These are phyloP conservation scores for Sceloporus tristichus DNA, from an alignment of 2,113 vertebrate species.

Conservation along the genomic window DNA sequence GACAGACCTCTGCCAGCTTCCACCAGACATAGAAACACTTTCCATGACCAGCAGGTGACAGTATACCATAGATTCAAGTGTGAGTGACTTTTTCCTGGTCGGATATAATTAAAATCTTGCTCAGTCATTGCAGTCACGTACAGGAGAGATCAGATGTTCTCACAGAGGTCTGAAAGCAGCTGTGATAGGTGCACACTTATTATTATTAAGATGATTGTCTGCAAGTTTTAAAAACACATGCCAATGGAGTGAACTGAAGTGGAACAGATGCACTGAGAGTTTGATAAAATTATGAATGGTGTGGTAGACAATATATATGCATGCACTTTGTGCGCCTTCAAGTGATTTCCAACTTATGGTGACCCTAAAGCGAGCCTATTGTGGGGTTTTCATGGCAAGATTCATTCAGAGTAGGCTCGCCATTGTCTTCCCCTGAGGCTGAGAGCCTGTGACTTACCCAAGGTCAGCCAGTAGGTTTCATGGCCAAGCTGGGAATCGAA, in stretches of 20 bases:
- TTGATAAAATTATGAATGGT: background rate
- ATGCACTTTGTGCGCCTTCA: too few relatives aligned
- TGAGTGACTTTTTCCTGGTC: constrained; percentile 22
- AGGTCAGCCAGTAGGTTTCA: too few relatives aligned
- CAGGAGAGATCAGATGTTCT: constrained; percentile 15
- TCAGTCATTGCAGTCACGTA: constrained; percentile 10
- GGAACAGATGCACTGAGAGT: background rate
- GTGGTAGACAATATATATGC: too few relatives aligned
- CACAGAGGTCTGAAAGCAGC: background rate
- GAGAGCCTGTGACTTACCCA: too few relatives aligned
- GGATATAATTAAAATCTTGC: constrained; percentile 5
- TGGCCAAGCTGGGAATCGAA: too few relatives aligned
- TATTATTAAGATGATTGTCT: background rate
- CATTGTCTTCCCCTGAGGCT: too few relatives aligned
- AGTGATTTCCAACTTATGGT: too few relatives aligned
- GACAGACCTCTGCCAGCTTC: background rate
- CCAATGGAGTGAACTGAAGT: background rate
- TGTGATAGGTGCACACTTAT: background rate
- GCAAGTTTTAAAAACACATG: background rate
- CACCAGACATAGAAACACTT: background rate
- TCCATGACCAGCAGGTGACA: constrained; percentile 72
- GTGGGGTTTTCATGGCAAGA: too few relatives aligned
- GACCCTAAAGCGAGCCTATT: too few relatives aligned
- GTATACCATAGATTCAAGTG: constrained; percentile 58
- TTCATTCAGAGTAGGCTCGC: too few relatives aligned